A percentile compares a stretch with the other conserved stretches of the same genome.
These are phyloP conservation scores for Hoplias malabaricus DNA, from an alignment of 2,113 vertebrate genomes.

Conservation along the genomic window DNA sequence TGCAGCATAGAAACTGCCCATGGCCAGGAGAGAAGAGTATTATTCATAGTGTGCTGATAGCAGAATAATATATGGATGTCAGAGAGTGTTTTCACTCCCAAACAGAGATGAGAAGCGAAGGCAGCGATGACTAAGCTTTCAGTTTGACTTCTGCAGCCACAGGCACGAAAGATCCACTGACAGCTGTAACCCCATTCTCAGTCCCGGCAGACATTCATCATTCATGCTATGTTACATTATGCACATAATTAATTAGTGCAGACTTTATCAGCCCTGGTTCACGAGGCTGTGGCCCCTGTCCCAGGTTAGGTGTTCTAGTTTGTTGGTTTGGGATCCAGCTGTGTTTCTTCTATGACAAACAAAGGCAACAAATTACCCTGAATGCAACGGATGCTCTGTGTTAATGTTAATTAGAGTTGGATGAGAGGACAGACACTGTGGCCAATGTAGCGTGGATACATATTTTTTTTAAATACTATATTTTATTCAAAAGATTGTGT, in stretches of 20 bases:
- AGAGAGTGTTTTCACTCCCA: neutral
- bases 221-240: conserved; percentile 52
- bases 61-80: conserved; percentile 13
- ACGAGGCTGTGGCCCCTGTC: conserved; percentile 10
- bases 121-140: conserved; percentile 23
- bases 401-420: neutral
- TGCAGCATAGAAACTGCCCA: neutral
- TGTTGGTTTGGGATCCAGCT: conserved; percentile 18
- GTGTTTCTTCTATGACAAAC: neutral
- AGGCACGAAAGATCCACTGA: conserved; percentile 39
- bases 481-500: neutral
- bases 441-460: neutral
- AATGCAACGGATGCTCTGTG: neutral
- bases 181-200: conserved; percentile 28
- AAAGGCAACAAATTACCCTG: neutral
- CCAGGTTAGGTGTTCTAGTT: conserved; percentile 14
- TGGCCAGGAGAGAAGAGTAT: neutral
- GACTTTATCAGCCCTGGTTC: conserved; percentile 35
- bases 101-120: conserved; percentile 19
- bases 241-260: conserved; percentile 49
- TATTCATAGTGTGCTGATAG: neutral
- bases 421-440: neutral
- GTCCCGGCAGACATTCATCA: conserved; percentile 43
- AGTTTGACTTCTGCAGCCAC: conserved; percentile 12
- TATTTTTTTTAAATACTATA: neutral